phyloP scores from a whole-genome alignment of 2,113 vertebrate genomes.

The Edolisoma coerulescens region DNA sequence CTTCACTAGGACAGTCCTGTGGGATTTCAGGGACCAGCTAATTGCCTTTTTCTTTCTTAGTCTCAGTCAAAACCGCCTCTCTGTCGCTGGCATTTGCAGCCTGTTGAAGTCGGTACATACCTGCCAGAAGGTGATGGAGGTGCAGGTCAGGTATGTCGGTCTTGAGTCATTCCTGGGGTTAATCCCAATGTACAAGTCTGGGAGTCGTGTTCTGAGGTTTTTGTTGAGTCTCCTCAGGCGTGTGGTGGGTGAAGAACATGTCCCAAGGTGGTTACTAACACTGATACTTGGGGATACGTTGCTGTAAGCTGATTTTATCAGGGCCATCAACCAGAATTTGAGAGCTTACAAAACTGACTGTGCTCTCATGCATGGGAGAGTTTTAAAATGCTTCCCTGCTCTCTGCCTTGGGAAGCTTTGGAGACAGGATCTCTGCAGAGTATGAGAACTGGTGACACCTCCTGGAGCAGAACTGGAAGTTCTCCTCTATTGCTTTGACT shows the following conservation, averaged over 20 bases:
- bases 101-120: conserved; percentile 65
- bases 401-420: neutral
- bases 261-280: neutral
- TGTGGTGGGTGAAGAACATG: rapidly evolving
- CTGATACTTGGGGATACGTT: neutral
- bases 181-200: neutral
- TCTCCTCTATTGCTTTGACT: neutral
- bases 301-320: neutral
- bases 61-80: conserved; percentile 77
- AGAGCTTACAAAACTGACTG: neutral
- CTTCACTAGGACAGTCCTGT: neutral
- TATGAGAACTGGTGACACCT: neutral
- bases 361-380: neutral
- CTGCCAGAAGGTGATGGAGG: conserved; percentile 58
- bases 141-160: conserved; percentile 76
- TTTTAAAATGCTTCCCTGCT: neutral
- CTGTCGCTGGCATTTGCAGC: conserved; percentile 58
- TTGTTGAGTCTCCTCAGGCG: neutral
- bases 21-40: neutral
- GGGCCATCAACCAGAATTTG: neutral
- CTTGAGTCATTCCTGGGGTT: neutral
- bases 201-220: neutral
- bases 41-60: conserved; percentile 54
- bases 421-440: neutral
- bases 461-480: neutral